phyloP scores from a whole-genome alignment of 1,140 invertebrate species.

The Elymnias hypermnestra region DNA sequence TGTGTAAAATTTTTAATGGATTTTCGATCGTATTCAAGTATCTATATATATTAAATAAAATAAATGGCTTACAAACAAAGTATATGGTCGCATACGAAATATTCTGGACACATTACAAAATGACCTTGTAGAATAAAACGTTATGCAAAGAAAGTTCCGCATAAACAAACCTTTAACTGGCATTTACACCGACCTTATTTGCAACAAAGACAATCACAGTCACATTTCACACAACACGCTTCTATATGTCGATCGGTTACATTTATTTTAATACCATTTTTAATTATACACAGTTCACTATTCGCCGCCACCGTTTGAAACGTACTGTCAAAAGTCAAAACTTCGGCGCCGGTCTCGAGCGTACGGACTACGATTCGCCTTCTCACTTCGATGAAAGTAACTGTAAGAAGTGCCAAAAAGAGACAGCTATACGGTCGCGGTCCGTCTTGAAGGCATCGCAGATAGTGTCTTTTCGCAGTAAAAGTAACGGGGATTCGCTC shows the following conservation, averaged over 20 bases:
- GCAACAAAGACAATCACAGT: conserved; percentile 18
- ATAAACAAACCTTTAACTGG: conserved; percentile 33
- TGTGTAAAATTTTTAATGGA: no score
- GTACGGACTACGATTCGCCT: conserved; percentile 29
- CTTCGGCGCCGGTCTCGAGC: conserved; percentile 56
- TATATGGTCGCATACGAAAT: background rate
- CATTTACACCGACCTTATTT: conserved; percentile 22
- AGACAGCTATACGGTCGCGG: conserved; percentile 20
- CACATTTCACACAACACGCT: conserved; percentile 23
- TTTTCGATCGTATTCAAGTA: no score
- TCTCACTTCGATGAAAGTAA: conserved; percentile 6
- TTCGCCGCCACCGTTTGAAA: conserved; percentile 44
- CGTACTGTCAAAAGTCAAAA: conserved; percentile 70
- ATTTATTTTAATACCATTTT: conserved; percentile 38
- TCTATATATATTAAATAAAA: no score
- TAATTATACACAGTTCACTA: conserved; percentile 25
- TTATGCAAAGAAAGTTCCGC: conserved; percentile 43
- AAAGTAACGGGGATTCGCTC: conserved; percentile 73
- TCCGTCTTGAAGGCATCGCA: conserved; percentile 32
- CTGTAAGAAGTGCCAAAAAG: conserved; percentile 24
- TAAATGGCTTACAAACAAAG: no score
- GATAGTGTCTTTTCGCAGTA: conserved; percentile 73
- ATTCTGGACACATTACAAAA: conserved; percentile 16
- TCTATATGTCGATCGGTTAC: conserved; percentile 21
- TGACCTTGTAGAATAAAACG: conserved; percentile 49